Percentiles rank a stretch among this genome's conserved stretches.
These are phyloP conservation scores for Ennomos erosarius DNA, from an alignment of 2,888 invertebrate genomes.

Conservation along the genomic window DNA sequence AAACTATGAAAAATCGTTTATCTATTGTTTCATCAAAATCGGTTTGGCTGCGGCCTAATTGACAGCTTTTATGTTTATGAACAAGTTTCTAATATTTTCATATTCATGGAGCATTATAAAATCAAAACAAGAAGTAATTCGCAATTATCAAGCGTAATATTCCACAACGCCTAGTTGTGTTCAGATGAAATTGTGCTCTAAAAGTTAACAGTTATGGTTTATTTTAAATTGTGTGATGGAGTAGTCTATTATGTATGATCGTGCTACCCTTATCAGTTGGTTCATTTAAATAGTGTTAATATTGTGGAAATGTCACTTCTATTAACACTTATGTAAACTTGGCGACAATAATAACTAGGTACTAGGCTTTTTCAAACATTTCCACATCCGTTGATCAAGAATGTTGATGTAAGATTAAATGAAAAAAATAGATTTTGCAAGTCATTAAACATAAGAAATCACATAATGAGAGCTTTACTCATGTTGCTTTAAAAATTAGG, in stretches of 20 bases:
- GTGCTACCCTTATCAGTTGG: conserved; percentile 18
- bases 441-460: no score
- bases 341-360: no score
- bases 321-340: no score
- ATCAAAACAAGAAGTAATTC: background rate
- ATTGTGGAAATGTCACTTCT: conserved; percentile 5
- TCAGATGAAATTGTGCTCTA: background rate
- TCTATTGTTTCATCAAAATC: background rate
- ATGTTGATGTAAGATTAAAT: no score
- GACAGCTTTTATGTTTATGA: background rate
- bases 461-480: no score
- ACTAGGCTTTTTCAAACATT: no score
- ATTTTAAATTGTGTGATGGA: background rate
- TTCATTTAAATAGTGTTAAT: conserved; percentile 5
- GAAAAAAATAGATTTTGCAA: no score
- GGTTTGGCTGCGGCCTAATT: no score
- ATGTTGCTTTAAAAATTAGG: no score
- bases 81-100: conserved; percentile 1
- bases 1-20: background rate
- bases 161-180: conserved; percentile 8
- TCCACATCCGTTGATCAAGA: no score
- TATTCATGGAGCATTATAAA: background rate
- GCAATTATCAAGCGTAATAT: conserved; percentile 9
- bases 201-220: conserved; percentile 3
- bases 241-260: background rate